phyloP scores from a whole-genome alignment of 37 sponge, comb jelly and placozoan species.

The Amphimedon queenslandica region DNA sequence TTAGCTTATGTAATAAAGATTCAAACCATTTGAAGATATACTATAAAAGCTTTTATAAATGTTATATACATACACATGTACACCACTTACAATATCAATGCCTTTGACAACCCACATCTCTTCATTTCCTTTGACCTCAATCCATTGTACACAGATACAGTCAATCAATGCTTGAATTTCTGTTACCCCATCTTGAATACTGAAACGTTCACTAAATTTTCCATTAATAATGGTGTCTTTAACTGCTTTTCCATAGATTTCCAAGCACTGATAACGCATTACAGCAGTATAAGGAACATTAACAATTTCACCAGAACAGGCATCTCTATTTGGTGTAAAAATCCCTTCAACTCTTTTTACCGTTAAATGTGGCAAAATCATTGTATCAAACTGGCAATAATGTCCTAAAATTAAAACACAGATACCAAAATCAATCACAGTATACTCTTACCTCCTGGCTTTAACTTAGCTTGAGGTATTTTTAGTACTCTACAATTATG shows the following conservation, averaged over 20 bases:
- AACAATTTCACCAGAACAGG: background rate
- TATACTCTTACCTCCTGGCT: background rate
- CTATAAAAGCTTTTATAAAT: no score
- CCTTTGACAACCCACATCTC: no score
- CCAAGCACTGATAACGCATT: background rate
- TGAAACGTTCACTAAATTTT: background rate
- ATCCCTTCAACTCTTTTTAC: background rate
- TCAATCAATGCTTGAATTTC: no score
- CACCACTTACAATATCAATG: no score
- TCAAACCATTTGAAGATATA: no score
- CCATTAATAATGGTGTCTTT: background rate
- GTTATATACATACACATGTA: no score
- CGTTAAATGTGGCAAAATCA: constrained; percentile 23
- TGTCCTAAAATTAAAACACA: background rate
- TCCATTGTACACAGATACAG: no score
- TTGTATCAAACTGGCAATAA: constrained; percentile 28
- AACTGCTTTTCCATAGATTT: background rate
- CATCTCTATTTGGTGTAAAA: background rate
- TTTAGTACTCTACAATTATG: background rate
- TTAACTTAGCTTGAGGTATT: background rate
- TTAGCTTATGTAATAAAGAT: no score
- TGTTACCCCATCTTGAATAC: no score
- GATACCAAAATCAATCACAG: background rate
- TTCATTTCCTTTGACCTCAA: no score
- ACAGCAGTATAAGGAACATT: background rate